A percentile compares a stretch with the other conserved stretches of the same genome.
phyloP scores from a whole-genome alignment of 2,888 invertebrate genomes.

The Scaptomyza parva region DNA sequence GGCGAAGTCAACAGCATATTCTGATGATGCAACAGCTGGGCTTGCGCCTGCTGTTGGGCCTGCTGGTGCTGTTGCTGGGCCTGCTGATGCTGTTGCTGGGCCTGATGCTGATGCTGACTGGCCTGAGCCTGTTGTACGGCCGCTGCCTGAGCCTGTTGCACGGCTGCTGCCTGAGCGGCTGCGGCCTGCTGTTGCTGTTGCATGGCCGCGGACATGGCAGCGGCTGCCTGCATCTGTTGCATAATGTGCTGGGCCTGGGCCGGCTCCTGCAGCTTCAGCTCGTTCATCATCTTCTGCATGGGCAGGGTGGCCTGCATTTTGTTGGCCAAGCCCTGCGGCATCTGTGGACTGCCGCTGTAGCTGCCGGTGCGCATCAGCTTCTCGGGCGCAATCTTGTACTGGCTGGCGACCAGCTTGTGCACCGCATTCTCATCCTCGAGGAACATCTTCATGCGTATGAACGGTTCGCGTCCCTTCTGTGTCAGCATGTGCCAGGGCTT shows the following conservation, averaged over 20 bases:
- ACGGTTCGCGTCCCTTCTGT: constrained; percentile 97
- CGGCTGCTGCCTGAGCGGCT: constrained; percentile 53
- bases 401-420: constrained; percentile 97
- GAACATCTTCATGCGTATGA: constrained; percentile 99
- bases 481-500: constrained; percentile 99
- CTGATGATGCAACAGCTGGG: constrained; percentile 81
- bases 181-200: constrained; percentile 80
- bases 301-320: constrained; percentile 89
- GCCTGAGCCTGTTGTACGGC: constrained; percentile 79
- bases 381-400: constrained; percentile 99
- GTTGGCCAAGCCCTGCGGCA: constrained; percentile 89
- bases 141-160: constrained; percentile 69
- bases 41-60: constrained; percentile 77
- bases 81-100: constrained; percentile 81
- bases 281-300: constrained; percentile 90
- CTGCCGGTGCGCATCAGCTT: constrained; percentile 98
- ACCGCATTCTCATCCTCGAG: constrained; percentile 97
- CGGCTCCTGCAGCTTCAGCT: constrained; percentile 90
- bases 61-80: constrained; percentile 73
- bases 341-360: constrained; percentile 93
- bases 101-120: constrained; percentile 54
- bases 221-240: constrained; percentile 86
- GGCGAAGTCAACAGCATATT: constrained; percentile 90
- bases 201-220: constrained; percentile 85
- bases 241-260: constrained; percentile 87